These are phyloP conservation scores for Mesembrinibis cayennensis DNA, from an alignment of 2,113 vertebrate species.

Conservation along the genomic window DNA sequence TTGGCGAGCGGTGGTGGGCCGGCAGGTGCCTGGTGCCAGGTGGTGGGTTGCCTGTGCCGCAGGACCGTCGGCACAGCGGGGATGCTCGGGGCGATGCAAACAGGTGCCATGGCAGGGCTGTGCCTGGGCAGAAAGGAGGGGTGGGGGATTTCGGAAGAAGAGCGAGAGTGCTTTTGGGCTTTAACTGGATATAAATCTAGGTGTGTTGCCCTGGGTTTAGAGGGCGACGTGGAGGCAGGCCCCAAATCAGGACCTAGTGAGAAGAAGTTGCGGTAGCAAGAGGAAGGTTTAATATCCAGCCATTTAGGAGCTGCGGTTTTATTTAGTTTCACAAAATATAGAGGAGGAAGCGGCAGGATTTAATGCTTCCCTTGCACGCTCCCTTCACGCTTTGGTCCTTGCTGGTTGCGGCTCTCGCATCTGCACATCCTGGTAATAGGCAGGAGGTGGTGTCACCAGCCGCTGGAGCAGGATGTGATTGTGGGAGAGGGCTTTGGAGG, in stretches of 20 bases:
- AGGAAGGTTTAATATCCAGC: neutral
- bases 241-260: neutral
- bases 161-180: neutral
- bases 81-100: neutral
- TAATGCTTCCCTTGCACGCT: neutral
- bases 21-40: neutral
- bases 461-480: rapidly evolving
- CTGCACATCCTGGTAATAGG: neutral
- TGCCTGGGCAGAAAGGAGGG: neutral
- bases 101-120: neutral
- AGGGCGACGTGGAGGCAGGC: neutral
- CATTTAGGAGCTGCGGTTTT: neutral
- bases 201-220: neutral
- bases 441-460: constrained; percentile 2
- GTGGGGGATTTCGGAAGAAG: neutral
- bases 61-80: neutral
- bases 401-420: neutral
- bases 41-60: neutral
- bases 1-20: neutral
- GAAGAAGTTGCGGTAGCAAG: neutral
- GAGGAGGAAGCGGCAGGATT: neutral
- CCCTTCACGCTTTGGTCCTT: neutral
- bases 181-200: neutral
- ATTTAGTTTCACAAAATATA: neutral
- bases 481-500: neutral